phyloP scores from a whole-genome alignment of 2,888 invertebrate species.

The Drosophila infuscata region DNA sequence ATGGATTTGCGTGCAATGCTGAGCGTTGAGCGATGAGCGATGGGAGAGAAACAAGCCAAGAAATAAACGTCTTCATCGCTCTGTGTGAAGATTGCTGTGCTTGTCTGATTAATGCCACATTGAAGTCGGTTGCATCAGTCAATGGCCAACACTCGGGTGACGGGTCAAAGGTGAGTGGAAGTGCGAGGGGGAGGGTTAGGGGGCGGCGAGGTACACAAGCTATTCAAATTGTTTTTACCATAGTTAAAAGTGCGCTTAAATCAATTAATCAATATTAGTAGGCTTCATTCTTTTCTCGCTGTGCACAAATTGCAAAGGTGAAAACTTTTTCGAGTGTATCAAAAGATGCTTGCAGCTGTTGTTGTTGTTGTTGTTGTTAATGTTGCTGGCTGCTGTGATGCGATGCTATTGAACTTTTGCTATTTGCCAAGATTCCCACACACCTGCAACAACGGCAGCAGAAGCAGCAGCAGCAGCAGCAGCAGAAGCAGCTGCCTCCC shows the following conservation, averaged over 20 bases:
- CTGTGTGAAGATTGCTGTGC: neutral
- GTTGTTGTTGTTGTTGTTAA: slow-evolving; percentile 30
- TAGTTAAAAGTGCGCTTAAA: neutral
- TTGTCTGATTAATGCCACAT: slow-evolving; percentile 30
- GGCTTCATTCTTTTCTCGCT: neutral
- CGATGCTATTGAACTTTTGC: slow-evolving; percentile 79
- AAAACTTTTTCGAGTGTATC: slow-evolving; percentile 31
- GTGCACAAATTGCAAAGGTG: neutral
- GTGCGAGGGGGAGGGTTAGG: neutral
- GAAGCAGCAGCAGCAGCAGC: slow-evolving; percentile 17
- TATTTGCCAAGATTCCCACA: slow-evolving; percentile 80
- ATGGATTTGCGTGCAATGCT: slow-evolving; percentile 27
- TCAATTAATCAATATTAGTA: neutral
- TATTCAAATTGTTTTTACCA: neutral
- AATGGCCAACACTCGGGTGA: slow-evolving; percentile 2
- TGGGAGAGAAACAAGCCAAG: neutral
- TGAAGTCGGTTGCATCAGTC: slow-evolving; percentile 45
- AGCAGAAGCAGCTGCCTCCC: slow-evolving; percentile 30
- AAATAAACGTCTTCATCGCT: slow-evolving; percentile 27
- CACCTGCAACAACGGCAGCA: slow-evolving; percentile 59
- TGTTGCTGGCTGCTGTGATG: slow-evolving; percentile 29
- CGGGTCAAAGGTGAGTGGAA: neutral
- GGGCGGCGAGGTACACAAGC: neutral
- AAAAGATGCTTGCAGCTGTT: slow-evolving; percentile 19
- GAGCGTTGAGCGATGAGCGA: slow-evolving; percentile 19